Evolutionary conservation across 2,888 invertebrate species (phyloP).

Genomic region (Colostygia pectinataria): DNA sequence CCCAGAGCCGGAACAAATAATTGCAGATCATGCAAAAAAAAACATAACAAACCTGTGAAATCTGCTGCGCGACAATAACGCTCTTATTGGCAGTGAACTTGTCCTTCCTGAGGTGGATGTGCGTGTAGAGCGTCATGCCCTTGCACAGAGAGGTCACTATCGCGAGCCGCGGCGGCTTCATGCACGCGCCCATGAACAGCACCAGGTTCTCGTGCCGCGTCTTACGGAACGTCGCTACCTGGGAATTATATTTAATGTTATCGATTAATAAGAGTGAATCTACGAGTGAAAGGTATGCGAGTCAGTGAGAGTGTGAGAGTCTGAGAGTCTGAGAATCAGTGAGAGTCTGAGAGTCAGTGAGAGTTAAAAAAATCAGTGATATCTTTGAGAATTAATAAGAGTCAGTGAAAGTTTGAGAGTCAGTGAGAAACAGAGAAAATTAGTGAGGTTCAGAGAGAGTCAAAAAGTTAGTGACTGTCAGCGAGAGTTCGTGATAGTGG

Average conservation of each 20-base stretch:
- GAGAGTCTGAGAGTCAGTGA: not conserved
- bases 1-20: too few species aligned
- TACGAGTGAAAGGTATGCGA: too few species aligned
- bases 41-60: too few species aligned
- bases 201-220: constrained; percentile 99
- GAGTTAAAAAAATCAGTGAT: constrained; percentile 85
- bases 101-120: constrained; percentile 95
- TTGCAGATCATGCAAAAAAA: too few species aligned
- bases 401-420: too few species aligned
- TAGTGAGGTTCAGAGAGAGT: too few species aligned
- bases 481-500: too few species aligned
- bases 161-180: constrained; percentile 97
- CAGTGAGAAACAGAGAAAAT: too few species aligned
- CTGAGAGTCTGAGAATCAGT: not conserved
- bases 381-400: constrained; percentile 98
- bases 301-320: too few species aligned
- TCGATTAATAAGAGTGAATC: too few species aligned
- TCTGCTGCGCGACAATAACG: constrained; percentile 97
- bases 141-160: constrained; percentile 99
- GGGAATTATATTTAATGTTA: constrained; percentile 11
- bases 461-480: too few species aligned
- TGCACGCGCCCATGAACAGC: constrained; percentile 99
- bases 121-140: constrained; percentile 96
- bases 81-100: constrained; percentile 97
- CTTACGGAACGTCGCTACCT: constrained; percentile 97